Evolutionary conservation across 2,888 invertebrate species (phyloP).

Genomic region (Agonopterix alstromeriana): DNA sequence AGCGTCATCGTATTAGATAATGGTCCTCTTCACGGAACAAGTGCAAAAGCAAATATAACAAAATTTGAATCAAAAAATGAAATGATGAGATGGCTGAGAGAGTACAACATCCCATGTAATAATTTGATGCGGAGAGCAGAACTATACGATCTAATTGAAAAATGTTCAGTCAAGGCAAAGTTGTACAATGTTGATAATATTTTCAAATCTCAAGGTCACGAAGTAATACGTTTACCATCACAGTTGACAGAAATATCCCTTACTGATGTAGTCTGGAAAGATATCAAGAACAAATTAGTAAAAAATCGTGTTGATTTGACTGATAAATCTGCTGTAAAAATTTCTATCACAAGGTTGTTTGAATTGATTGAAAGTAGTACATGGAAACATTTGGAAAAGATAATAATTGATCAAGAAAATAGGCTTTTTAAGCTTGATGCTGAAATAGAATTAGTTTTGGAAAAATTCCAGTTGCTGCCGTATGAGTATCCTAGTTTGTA

Average conservation of each 20-base stretch:
- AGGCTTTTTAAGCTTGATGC: conserved; percentile 23
- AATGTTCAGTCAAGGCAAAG: conserved; percentile 15
- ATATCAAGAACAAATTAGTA: conserved; percentile 1
- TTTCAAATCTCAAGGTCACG: conserved; percentile 36
- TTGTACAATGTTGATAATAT: conserved; percentile 28
- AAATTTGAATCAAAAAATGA: conserved; percentile 34
- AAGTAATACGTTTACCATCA: conserved; percentile 35
- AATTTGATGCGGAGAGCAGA: conserved; percentile 33
- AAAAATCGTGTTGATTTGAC: neutral
- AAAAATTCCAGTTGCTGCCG: conserved; percentile 6
- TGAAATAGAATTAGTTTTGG: conserved; percentile 22
- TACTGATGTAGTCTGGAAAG: conserved; percentile 32
- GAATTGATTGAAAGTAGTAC: no score
- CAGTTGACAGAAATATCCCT: conserved; percentile 33
- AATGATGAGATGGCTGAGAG: conserved; percentile 35
- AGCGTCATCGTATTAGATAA: conserved; percentile 38
- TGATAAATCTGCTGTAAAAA: no score
- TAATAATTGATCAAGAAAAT: conserved; percentile 21
- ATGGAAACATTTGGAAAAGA: conserved; percentile 18
- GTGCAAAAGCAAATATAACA: conserved; percentile 20
- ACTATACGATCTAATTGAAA: conserved; percentile 34
- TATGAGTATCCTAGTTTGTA: no score
- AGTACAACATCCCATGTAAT: conserved; percentile 36
- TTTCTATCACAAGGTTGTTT: no score
- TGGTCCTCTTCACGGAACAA: conserved; percentile 24